phyloP scores from a whole-genome alignment of 2,797 vertebrate species.

The Anabas testudineus region DNA sequence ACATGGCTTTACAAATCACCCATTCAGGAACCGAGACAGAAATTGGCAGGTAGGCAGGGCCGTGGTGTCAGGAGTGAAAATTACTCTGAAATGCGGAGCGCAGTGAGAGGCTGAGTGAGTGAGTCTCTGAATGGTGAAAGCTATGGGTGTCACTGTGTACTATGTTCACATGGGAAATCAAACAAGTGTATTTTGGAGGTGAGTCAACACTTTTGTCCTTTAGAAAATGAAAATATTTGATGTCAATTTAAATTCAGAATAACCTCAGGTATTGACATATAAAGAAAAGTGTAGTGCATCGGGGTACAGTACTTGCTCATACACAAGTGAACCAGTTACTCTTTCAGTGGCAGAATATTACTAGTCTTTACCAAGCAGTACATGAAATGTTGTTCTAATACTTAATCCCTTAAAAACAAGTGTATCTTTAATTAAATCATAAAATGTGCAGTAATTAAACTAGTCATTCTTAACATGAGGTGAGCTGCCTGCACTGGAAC shows the following conservation, averaged over 20 bases:
- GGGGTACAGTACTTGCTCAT: conserved; percentile 11
- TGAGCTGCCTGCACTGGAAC: conserved; percentile 35
- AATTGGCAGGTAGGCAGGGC: conserved; percentile 83
- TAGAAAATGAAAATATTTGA: conserved; percentile 69
- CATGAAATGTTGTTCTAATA: too few species aligned
- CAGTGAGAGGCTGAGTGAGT: conserved; percentile 70
- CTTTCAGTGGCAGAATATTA: conserved; percentile 13
- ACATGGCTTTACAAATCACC: conserved; percentile 83
- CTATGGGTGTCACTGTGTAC: conserved; percentile 71
- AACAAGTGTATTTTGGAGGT: conserved; percentile 77
- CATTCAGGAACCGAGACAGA: conserved; percentile 79
- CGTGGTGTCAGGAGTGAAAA: conserved; percentile 80
- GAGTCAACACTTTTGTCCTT: conserved; percentile 71
- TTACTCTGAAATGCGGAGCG: conserved; percentile 79
- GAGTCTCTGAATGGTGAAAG: conserved; percentile 72
- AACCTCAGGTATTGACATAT: conserved; percentile 34
- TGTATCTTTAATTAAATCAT: conserved; percentile 28
- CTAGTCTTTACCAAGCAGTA: conserved; percentile 12
- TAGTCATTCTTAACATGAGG: conserved; percentile 26
- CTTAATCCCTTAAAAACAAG: conserved; percentile 8
- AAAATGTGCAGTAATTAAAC: conserved; percentile 36
- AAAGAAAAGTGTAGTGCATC: conserved; percentile 12
- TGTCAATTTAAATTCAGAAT: conserved; percentile 59
- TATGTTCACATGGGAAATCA: conserved; percentile 72
- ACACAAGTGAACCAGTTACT: conserved; percentile 21